Conservation (phyloP, 2,113 vertebrate genomes). For the Melanotaenia duboulayi region DNA sequence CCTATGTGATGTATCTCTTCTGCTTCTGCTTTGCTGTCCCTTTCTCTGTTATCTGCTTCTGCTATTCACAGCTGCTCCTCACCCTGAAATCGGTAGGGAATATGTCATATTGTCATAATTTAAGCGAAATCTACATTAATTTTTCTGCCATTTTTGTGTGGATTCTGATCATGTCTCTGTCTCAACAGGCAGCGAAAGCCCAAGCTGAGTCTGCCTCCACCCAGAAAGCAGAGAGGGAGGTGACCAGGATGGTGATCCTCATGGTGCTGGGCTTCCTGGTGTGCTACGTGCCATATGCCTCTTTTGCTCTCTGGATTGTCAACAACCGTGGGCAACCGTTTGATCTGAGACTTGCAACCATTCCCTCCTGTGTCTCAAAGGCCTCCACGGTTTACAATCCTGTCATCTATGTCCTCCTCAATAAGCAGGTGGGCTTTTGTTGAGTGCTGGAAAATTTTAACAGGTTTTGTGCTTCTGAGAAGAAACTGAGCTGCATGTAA, state of each 20-base stretch:
- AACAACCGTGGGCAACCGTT: constrained; percentile 74
- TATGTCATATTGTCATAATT: not conserved
- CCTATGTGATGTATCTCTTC: constrained; percentile 84
- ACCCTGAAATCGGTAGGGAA: constrained; percentile 76
- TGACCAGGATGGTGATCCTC: constrained; percentile 83
- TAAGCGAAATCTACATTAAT: not conserved
- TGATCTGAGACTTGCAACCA: constrained; percentile 77
- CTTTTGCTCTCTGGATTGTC: constrained; percentile 78
- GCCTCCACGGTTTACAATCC: constrained; percentile 84
- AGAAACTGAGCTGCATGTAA: not conserved
- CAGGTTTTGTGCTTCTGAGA: not conserved
- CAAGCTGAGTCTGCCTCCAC: constrained; percentile 83
- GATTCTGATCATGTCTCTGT: not conserved
- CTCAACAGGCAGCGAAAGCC: constrained; percentile 78
- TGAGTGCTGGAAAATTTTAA: not conserved
- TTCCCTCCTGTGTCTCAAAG: constrained; percentile 82
- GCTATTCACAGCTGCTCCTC: constrained; percentile 81
- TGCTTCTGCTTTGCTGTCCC: constrained; percentile 84
- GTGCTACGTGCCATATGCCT: constrained; percentile 80
- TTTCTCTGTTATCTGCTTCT: constrained; percentile 79
- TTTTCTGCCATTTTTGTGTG: not conserved
- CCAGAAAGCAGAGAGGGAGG: constrained; percentile 83
- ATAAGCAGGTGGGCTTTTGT: constrained; percentile 76
- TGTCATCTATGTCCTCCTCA: constrained; percentile 83
- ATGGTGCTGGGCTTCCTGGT: constrained; percentile 84